Evolutionary conservation across 2,888 invertebrate species (phyloP), one percentile per base, ranked within the genome.

Genomic region (Scaptomyza cyrtandrae): DNA sequence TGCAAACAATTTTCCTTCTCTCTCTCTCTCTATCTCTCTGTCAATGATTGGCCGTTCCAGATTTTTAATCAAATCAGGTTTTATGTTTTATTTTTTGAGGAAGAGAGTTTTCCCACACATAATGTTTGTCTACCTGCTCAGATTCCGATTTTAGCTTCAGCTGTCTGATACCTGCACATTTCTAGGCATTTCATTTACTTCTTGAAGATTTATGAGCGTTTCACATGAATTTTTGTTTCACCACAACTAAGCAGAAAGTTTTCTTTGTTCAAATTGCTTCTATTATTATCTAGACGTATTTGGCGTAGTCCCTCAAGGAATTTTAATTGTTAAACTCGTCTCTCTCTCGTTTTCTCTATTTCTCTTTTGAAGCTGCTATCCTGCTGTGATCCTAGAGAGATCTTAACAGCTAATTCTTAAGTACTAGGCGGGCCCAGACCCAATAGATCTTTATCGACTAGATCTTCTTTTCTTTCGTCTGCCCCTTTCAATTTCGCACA

Each of bases 381-480:
- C 78, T 72, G 86, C 86, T 80, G 88, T 3, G 39, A 14, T 49
- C 58, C 54, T 46, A 53, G 55, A 53, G 55, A 60, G 39, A 59
- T 45, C 52, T 61, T 60, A 43, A 65, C 57, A 55, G 49, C 56
- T 62, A 61, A 64, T 68, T 66, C 58, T 57, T 52, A 41, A 58
- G 62, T 58, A 48, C 60, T 33, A 46, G 60, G 27, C 62, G 44
- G 69, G 27, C 41, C 39, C 50, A 56, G 54, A 54, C 64, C 76
- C 71, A 79, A 75, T 76, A 85, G 87, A 88, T 87, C 78, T 78
- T 78, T 75, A 88, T 88, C 87, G 70, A 50, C 39, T 35, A 11
- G 11, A 19, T 24, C 14, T 3, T 11, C 19, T 6, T 5, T 43
- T 19, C 41, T 59, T 59, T 54, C 60, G 54, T 7, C 43, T 24